Base-by-base conservation (phyloP, 2,797 vertebrate genomes). In the Sternotherus odoratus region DNA sequence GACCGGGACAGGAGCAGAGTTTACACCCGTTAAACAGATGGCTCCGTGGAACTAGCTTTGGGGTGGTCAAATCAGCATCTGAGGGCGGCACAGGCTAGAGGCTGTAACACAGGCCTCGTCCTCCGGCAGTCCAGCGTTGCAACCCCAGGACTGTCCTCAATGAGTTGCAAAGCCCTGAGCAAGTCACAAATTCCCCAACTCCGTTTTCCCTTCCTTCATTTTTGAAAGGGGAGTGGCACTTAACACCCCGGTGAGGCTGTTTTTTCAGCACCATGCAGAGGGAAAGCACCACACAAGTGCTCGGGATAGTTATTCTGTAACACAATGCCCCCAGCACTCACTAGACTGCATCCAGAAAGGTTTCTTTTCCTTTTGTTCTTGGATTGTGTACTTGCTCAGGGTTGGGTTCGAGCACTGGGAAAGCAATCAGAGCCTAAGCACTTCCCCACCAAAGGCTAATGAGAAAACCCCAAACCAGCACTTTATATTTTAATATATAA, bases 391-490 rank as follows among this genome's bases (percentile, higher is more conserved):
- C 33, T 33, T 4, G 53, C 74, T 63, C 17, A 17, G 66, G 82
- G 89, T 33, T 3, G 54, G 24, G 17, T 5, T 1, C 16, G 26
- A 85, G 87, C 85, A 80, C 79, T 46, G 74, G 78, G 21, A 39
- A 69, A 39, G n/a, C 57, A 17, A 66, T 21, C 82, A n/a, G 82
- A 79, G 81, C 5, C 60, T 66, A 90, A 79, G 86, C 21, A n/a
- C 8, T 7, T 3, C 15, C 75, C 6, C 39, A 0, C 2, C 86
- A 11, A 1, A 4, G 77, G 28, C 12, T 54, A 26, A 39, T 19
- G 17, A 46, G 17, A 78, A 94, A 85, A 79, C 51, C 94, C 92
- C 89, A 92, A 88, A 95, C 94, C 93, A 91, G 95, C 86, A 30
- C 79, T 33, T 33, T 3, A 3, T 8, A 54, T 1, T 33, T n/a